Percentiles rank a stretch among this genome's conserved stretches.
Evolutionary conservation across 2,888 invertebrate species (phyloP).

Genomic region (Synergus gifuensis): DNA sequence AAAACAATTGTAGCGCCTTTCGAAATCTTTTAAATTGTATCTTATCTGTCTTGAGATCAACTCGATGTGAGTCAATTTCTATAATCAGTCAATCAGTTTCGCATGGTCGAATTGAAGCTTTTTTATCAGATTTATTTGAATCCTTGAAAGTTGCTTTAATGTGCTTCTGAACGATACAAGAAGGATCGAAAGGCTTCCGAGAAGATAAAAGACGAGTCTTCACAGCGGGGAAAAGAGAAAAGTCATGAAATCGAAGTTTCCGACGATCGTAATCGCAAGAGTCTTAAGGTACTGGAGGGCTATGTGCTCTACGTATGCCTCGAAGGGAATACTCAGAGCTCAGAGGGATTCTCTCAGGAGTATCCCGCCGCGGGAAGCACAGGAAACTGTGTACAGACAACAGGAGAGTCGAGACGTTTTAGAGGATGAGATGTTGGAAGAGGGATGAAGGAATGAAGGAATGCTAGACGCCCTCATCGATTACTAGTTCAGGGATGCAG

Average conservation of each 20-base stretch:
- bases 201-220: slow-evolving; percentile 5
- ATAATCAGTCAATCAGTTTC: too few relatives aligned
- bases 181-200: background rate
- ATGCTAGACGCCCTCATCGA: slow-evolving; percentile 65
- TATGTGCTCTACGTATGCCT: slow-evolving; percentile 4
- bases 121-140: too few relatives aligned
- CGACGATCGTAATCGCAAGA: slow-evolving; percentile 31
- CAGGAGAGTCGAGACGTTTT: slow-evolving; percentile 28
- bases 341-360: slow-evolving; percentile 53
- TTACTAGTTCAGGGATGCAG: slow-evolving; percentile 52
- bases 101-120: too few relatives aligned
- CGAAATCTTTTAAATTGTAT: too few relatives aligned
- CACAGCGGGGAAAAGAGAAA: background rate
- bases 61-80: too few relatives aligned
- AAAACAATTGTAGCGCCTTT: too few relatives aligned
- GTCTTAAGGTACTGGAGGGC: slow-evolving; percentile 10
- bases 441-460: slow-evolving; percentile 43
- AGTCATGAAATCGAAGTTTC: slow-evolving; percentile 30
- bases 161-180: background rate
- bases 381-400: slow-evolving; percentile 58
- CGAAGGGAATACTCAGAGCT: background rate
- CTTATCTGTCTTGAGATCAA: too few relatives aligned
- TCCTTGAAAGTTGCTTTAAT: too few relatives aligned
- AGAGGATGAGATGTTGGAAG: slow-evolving; percentile 33
- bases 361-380: slow-evolving; percentile 58